Conservation (phyloP, 1,140 invertebrate genomes). For the Bombus cullumanus region DNA sequence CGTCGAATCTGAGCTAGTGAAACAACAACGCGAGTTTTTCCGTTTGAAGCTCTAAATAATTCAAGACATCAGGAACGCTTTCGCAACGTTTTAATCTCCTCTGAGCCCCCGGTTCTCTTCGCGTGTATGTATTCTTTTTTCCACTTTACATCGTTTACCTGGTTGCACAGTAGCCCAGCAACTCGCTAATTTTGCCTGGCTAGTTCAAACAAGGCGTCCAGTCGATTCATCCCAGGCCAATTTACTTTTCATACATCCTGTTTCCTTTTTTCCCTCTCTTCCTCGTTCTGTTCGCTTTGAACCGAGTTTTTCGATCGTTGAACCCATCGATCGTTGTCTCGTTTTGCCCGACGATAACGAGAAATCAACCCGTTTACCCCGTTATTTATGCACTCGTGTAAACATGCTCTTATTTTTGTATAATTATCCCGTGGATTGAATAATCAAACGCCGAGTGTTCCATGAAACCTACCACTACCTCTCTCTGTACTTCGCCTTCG, state of each 20-base stretch:
- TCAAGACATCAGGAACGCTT: not conserved
- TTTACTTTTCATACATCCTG: conserved; percentile 2
- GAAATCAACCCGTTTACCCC: conserved; percentile 23
- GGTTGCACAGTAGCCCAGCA: not conserved
- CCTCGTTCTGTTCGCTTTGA: not conserved
- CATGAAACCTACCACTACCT: not conserved
- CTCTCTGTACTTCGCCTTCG: not conserved
- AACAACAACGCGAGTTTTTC: not conserved
- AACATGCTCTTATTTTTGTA: conserved; percentile 24
- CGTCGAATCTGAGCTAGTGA: not conserved
- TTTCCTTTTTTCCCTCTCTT: not conserved
- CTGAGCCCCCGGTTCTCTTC: not conserved
- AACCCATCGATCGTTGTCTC: not conserved
- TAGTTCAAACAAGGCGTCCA: conserved; percentile 8
- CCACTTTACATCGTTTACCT: not conserved
- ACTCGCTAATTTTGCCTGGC: not conserved
- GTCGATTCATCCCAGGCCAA: not conserved
- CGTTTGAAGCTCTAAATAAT: not conserved
- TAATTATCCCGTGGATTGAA: conserved; percentile 7
- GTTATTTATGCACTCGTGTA: not conserved
- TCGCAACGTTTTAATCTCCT: not conserved
- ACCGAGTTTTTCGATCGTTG: not conserved
- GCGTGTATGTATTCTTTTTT: not conserved
- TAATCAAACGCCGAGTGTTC: not conserved
- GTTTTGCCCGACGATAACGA: conserved; percentile 28